phyloP scores from a whole-genome alignment of 1,140 invertebrate species.

The Epicauta chinensis region DNA sequence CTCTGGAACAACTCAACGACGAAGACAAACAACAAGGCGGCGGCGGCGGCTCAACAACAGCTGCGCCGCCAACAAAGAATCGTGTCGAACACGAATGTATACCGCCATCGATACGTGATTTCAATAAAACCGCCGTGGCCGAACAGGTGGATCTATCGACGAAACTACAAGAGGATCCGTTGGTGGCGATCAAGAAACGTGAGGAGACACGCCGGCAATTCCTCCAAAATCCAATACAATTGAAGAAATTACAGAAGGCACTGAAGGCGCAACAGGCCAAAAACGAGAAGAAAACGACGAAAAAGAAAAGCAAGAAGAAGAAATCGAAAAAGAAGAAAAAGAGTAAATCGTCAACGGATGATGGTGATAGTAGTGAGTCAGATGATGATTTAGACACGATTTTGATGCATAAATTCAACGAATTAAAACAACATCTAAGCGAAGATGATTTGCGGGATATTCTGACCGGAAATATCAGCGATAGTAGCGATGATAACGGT shows the following conservation, averaged over 20 bases:
- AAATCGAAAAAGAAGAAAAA: conserved; percentile 46
- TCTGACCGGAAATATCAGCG: conserved; percentile 43
- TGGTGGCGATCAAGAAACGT: conserved; percentile 76
- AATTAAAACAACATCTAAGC: conserved; percentile 44
- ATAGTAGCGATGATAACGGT: conserved; percentile 36
- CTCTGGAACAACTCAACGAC: conserved; percentile 62
- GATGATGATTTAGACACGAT: conserved; percentile 47
- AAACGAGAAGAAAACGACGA: conserved; percentile 47
- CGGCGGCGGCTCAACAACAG: conserved; percentile 41
- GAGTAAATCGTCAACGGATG: conserved; percentile 50
- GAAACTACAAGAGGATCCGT: conserved; percentile 86
- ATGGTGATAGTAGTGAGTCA: conserved; percentile 48
- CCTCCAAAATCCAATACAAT: conserved; percentile 83
- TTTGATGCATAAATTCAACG: conserved; percentile 50
- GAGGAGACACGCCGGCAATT: conserved; percentile 76
- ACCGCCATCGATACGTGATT: conserved; percentile 64
- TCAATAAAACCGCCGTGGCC: conserved; percentile 42
- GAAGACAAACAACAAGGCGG: conserved; percentile 56
- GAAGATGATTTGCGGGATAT: conserved; percentile 48
- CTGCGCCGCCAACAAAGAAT: conserved; percentile 50
- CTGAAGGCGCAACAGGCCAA: conserved; percentile 55
- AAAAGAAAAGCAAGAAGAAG: conserved; percentile 49
- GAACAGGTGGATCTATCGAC: conserved; percentile 69
- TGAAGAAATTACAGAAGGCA: conserved; percentile 74
- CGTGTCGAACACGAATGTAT: conserved; percentile 70